phyloP scores from a whole-genome alignment of 2,888 invertebrate species.

The Nephrotoma flavescens region DNA sequence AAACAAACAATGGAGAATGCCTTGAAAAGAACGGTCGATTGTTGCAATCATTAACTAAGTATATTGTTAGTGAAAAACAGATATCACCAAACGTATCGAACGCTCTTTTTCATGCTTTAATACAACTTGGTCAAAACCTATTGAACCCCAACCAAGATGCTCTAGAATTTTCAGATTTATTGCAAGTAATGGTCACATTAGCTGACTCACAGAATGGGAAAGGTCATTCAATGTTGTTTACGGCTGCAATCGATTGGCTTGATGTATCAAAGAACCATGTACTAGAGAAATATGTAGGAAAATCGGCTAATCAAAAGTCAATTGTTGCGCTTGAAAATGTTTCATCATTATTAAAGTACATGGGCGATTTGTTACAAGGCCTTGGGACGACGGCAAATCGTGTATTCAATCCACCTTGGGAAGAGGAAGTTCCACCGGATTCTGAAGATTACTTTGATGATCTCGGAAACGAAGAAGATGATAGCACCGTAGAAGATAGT shows the following conservation, averaged over 20 bases:
- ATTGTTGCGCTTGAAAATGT: slow-evolving; percentile 53
- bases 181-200: slow-evolving; percentile 64
- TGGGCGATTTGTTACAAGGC: slow-evolving; percentile 48
- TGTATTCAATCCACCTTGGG: slow-evolving; percentile 59
- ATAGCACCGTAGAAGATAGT: slow-evolving; percentile 66
- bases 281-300: slow-evolving; percentile 20
- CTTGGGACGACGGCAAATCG: slow-evolving; percentile 32
- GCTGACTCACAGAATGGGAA: slow-evolving; percentile 72
- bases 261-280: slow-evolving; percentile 44
- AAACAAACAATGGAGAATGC: slow-evolving; percentile 26
- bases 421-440: slow-evolving; percentile 57
- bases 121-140: slow-evolving; percentile 55
- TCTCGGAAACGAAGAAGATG: slow-evolving; percentile 80
- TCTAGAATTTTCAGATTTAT: slow-evolving; percentile 61
- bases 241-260: slow-evolving; percentile 67
- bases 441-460: slow-evolving; percentile 78
- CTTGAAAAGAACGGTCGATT: slow-evolving; percentile 52
- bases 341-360: slow-evolving; percentile 70
- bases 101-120: slow-evolving; percentile 53
- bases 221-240: slow-evolving; percentile 68
- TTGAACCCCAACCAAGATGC: slow-evolving; percentile 48
- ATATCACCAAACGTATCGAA: slow-evolving; percentile 22
- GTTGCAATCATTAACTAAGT: slow-evolving; percentile 53
- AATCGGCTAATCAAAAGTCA: slow-evolving; percentile 14
- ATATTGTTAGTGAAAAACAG: slow-evolving; percentile 51